Conservation (phyloP, 23 tunicate species). For the Ciona savignyi region DNA sequence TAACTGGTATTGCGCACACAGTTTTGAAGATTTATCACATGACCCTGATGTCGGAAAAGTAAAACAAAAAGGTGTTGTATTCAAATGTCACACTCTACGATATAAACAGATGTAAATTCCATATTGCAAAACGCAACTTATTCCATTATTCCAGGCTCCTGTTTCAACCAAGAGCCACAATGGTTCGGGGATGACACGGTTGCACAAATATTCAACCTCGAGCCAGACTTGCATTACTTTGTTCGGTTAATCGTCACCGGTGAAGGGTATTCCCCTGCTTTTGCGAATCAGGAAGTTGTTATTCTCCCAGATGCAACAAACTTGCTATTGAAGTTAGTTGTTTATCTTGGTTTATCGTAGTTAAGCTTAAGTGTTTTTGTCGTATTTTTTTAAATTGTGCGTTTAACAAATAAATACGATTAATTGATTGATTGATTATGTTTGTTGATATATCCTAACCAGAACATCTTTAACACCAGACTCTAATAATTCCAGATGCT, state of each 20-base stretch:
- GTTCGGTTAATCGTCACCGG: background rate
- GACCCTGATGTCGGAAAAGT: slow-evolving; percentile 1
- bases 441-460: background rate
- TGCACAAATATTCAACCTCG: background rate
- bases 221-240: background rate
- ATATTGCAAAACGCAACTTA: too few relatives aligned
- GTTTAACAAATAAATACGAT: too few relatives aligned
- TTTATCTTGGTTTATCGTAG: background rate
- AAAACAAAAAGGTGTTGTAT: slow-evolving; percentile 1
- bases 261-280: background rate
- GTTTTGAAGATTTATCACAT: background rate
- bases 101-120: too few relatives aligned
- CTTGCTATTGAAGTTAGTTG: background rate
- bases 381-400: too few relatives aligned
- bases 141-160: background rate
- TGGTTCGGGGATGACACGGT: background rate
- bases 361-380: background rate
- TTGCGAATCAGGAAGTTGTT: background rate
- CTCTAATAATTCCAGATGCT: background rate
- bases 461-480: background rate
- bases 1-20: background rate
- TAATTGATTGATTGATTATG: too few relatives aligned
- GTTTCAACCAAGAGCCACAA: background rate
- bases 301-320: background rate
- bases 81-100: too few relatives aligned